A percentile compares a stretch with the other conserved stretches of the same genome.
Conservation (phyloP, 2,113 vertebrate species). For the Myrmecobius fasciatus region DNA sequence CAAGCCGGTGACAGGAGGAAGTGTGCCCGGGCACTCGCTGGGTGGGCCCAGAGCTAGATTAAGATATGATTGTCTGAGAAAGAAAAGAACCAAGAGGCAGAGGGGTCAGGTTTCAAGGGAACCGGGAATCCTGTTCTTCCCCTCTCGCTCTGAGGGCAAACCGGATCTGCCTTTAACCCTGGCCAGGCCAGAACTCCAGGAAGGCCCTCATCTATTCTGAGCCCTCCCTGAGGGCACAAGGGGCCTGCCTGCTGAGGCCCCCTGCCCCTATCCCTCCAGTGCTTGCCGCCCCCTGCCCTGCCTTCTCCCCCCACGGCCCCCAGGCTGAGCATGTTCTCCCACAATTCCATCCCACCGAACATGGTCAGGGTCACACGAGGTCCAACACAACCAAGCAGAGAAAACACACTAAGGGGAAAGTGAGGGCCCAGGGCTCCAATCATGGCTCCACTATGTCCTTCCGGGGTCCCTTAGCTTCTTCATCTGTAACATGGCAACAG, state of each 20-base stretch:
- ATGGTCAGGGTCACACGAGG: neutral
- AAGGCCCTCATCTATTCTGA: neutral
- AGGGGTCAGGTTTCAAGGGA: neutral
- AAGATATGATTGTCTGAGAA: neutral
- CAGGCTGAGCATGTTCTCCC: neutral
- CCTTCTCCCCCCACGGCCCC: neutral
- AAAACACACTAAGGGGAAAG: neutral
- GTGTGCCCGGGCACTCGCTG: neutral
- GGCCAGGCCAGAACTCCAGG: neutral
- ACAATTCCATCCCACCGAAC: neutral
- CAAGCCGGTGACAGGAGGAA: neutral
- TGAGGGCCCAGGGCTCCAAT: slow-evolving; percentile 16
- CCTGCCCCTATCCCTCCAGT: neutral
- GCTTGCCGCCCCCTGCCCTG: neutral
- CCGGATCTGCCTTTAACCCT: neutral
- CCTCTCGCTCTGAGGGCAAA: neutral
- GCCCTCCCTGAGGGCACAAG: neutral
- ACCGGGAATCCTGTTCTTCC: neutral
- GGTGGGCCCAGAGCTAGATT: neutral
- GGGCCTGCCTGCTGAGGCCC: neutral
- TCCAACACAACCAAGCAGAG: neutral
- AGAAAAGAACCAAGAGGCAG: neutral
- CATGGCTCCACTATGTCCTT: neutral
- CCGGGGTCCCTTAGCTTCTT: neutral
- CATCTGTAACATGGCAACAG: neutral